Evolutionary conservation across 2,888 invertebrate species (phyloP), one percentile per base, ranked within the genome.

Genomic region (Phaonia tiefii): DNA sequence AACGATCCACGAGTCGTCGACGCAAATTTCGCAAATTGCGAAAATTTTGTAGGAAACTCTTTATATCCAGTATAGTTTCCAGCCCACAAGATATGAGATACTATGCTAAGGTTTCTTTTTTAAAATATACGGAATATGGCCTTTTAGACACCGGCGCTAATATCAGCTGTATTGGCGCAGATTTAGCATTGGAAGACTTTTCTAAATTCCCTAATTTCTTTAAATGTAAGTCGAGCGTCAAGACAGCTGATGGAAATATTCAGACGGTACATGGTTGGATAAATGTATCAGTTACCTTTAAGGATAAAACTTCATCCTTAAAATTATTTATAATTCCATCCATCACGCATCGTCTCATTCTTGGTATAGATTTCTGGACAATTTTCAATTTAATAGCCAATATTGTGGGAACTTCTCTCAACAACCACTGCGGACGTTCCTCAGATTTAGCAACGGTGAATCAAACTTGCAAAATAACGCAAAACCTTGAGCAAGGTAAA

Each of bases 341-440:
- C 0, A 65, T 75, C 8, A 15, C 20, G 8, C 46, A 75, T 20
- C 42, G 56, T n/a, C 49, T 75, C 37, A 69, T 69, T 13, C 39
- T 75, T 4, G 75, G 75, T 10, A 46, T 75, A 25, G 67, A 67
- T 11, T 75, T 75, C 39, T 69, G 75, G 67, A 75, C 56, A 31
- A n/a, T 1, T 0, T 67, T 37, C 20, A 58, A 46, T 11, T 22
- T 75, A 31, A 26, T 39, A 66, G 39, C 54, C 1, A 72, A 72
- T 26, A 31, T 72, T 2, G 15, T 63, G n/a, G n/a, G n/a, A n/a
- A n/a, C n/a, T n/a, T n/a, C n/a, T n/a, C n/a, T n/a, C n/a, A n/a
- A n/a, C n/a, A n/a, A n/a, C n/a, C n/a, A n/a, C n/a, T n/a, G n/a
- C n/a, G n/a, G n/a, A n/a, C n/a, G n/a, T n/a, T n/a, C n/a, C n/a